These are phyloP conservation scores for Callipepla californica DNA, from an alignment of 2,113 vertebrate species.

Conservation along the genomic window DNA sequence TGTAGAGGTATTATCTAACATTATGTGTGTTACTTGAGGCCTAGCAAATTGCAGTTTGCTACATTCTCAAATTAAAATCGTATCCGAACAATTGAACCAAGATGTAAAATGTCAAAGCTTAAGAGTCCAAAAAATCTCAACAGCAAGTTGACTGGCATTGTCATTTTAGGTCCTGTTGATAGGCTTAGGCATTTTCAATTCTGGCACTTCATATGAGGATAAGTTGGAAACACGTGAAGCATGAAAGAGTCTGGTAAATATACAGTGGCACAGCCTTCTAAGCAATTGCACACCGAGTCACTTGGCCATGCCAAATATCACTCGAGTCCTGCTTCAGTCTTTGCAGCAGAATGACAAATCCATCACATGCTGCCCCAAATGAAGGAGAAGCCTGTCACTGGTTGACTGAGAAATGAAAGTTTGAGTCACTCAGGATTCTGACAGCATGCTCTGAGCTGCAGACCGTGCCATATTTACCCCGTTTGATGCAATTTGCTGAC, in stretches of 20 bases:
- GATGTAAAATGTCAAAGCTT: background rate
- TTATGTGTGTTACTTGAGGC: background rate
- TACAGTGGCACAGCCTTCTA: background rate
- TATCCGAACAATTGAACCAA: background rate
- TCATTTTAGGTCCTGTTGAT: background rate
- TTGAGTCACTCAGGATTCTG: constrained; percentile 23
- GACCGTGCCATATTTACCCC: constrained; percentile 33
- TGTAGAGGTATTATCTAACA: background rate
- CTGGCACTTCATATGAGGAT: background rate
- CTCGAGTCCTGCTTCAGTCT: background rate
- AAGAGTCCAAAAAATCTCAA: background rate
- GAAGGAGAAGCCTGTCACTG: background rate
- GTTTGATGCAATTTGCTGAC: constrained; percentile 80
- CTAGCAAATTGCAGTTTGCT: background rate
- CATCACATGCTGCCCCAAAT: background rate
- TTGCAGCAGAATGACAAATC: background rate
- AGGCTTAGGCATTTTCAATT: background rate
- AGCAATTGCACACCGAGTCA: background rate
- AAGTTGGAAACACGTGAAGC: background rate
- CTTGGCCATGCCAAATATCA: background rate
- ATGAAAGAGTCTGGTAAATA: background rate
- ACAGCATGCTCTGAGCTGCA: constrained; percentile 21
- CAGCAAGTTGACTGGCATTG: background rate
- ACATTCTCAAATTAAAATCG: background rate
- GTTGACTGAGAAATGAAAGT: background rate